Evolutionary conservation across 2,888 invertebrate species (phyloP).

Genomic region (Eupithecia pulchellata): DNA sequence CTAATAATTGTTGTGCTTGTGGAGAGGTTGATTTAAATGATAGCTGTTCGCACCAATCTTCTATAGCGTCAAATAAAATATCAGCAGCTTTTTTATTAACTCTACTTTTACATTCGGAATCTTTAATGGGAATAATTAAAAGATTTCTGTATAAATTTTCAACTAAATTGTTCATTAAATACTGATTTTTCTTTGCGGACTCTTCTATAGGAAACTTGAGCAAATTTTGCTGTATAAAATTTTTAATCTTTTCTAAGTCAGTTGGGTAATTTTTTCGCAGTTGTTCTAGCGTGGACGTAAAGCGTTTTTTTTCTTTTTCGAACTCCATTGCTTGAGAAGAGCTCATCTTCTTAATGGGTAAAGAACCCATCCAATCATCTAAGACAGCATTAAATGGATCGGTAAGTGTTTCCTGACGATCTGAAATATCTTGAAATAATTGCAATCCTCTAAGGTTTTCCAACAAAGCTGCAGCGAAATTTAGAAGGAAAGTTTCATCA

Average conservation of each 20-base stretch:
- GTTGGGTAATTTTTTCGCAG: slow-evolving; percentile 15
- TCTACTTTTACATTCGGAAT: neutral
- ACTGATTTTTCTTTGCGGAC: slow-evolving; percentile 23
- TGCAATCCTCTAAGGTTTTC: slow-evolving; percentile 45
- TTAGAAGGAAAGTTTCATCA: slow-evolving; percentile 32
- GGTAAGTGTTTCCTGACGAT: slow-evolving; percentile 21
- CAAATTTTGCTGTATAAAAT: slow-evolving; percentile 26
- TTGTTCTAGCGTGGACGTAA: slow-evolving; percentile 14
- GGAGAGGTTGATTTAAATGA: slow-evolving; percentile 46
- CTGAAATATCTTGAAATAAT: slow-evolving; percentile 46
- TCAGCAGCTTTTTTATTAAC: slow-evolving; percentile 47
- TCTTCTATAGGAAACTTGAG: slow-evolving; percentile 41
- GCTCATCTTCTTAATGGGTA: slow-evolving; percentile 37
- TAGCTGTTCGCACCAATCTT: slow-evolving; percentile 54
- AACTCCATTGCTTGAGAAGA: slow-evolving; percentile 6
- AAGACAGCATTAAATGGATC: slow-evolving; percentile 16
- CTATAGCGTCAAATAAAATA: slow-evolving; percentile 51
- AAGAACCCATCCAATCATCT: slow-evolving; percentile 20
- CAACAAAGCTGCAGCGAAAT: slow-evolving; percentile 43
- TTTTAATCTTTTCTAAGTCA: slow-evolving; percentile 30
- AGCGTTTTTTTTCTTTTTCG: slow-evolving; percentile 25
- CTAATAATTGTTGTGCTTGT: slow-evolving; percentile 44
- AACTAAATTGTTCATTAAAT: slow-evolving; percentile 28
- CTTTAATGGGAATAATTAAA: slow-evolving; percentile 23
- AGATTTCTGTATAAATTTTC: slow-evolving; percentile 31